Base-by-base conservation (phyloP, 2,797 vertebrate species). In the Mormyrus proboscirostris region DNA sequence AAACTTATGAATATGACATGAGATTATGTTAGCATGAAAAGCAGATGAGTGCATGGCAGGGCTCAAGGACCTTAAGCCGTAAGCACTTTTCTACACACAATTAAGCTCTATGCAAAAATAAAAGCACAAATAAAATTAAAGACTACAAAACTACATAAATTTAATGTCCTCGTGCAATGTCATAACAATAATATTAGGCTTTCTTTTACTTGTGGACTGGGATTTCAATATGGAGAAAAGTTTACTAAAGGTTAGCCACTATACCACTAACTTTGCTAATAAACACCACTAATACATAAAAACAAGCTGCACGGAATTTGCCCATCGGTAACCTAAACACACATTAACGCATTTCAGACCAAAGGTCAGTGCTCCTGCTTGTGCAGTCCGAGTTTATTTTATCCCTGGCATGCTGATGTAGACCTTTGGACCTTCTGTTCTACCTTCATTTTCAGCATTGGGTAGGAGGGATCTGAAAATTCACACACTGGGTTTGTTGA, bases 371-470 rank as follows among this genome's bases (percentile, higher is more conserved):
- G 14, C 53, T 87, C 86, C 10, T 86, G 84, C 50, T 55, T 14
- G 0, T 22, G 14, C 33, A 38, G 49, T 38, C 85, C 85, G 59
- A 57, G 29, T 33, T 25, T 87, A 59, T 16, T 87, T 59, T 29
- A 59, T 55, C 51, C 59, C 19, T 25, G 16, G 41, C 85, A 87
- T 55, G 25, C 85, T 87, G 47, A 41, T 55, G 85, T 53, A 44
- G 51, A 87, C 86, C 86, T 87, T 87, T 87, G 86, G 55, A 87
- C 86, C 86, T 59, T 59, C 86, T 86, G 84, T 86, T 50, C 44
- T 53, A 3, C 47, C n/a, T 85, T 33, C 47, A 51, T 50, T 85
- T 76, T 41, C 69, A 76, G 33, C 69, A 19, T 76, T 76, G 69
- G 25, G 49, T 16, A 4, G 41, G 41, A 49, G 50, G 47, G 22